A percentile compares a stretch with the other conserved stretches of the same genome.
These are phyloP conservation scores for Phyllostomus hastatus DNA, from an alignment of 2,113 vertebrate species.

Conservation along the genomic window DNA sequence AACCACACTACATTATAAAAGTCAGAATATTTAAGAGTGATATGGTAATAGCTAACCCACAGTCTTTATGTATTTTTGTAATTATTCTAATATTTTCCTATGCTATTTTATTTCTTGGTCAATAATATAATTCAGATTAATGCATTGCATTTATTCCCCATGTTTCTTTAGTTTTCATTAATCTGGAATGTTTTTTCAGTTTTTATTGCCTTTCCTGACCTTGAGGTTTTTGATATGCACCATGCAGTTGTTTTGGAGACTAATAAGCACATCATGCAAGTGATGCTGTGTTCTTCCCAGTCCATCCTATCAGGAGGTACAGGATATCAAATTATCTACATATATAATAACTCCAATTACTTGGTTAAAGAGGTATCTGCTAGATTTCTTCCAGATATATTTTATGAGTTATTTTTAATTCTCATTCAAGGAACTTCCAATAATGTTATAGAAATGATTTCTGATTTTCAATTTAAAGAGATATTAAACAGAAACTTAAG, in stretches of 20 bases:
- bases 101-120: neutral
- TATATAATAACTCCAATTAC: neutral
- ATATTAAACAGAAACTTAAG: neutral
- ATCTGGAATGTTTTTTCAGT: too few species aligned
- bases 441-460: neutral
- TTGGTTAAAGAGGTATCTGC: neutral
- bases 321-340: neutral
- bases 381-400: neutral
- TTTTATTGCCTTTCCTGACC: neutral
- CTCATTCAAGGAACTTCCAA: neutral
- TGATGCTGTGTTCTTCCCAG: neutral
- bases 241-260: neutral
- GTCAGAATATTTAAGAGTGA: neutral
- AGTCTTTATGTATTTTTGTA: neutral
- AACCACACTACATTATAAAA: neutral
- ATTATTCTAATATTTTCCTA: neutral
- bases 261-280: neutral
- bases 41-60: neutral
- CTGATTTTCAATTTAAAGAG: neutral
- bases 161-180: neutral
- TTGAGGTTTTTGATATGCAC: neutral
- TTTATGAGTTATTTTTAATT: neutral
- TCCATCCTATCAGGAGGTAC: neutral
- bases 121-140: neutral
- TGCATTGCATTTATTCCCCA: neutral